Evolutionary conservation across 2,113 vertebrate species (phyloP).

Genomic region (Anseranas semipalmata): DNA sequence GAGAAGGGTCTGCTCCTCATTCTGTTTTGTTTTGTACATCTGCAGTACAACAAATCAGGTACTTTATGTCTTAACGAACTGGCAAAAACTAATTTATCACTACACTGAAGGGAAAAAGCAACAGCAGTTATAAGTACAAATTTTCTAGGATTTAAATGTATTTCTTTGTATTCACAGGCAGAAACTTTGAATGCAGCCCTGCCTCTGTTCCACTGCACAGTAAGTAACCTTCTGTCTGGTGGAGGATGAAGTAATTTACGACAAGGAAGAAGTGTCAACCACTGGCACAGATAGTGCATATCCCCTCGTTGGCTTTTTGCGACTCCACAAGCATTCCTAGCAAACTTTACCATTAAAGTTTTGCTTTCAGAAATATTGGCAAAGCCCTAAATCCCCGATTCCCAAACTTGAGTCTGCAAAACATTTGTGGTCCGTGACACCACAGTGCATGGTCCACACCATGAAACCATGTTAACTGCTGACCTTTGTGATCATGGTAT

Average conservation of each 20-base stretch:
- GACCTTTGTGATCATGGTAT: background rate
- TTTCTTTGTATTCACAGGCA: background rate
- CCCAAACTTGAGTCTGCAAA: constrained; percentile 11
- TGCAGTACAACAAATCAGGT: background rate
- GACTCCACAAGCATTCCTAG: background rate
- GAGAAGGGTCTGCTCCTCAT: background rate
- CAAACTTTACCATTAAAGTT: background rate
- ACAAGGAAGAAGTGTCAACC: background rate
- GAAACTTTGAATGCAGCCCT: background rate
- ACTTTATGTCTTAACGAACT: background rate
- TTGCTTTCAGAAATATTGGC: background rate
- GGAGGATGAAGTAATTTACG: background rate
- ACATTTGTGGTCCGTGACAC: background rate
- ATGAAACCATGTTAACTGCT: background rate
- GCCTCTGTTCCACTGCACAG: background rate
- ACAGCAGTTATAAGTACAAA: background rate
- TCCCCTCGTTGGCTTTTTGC: background rate
- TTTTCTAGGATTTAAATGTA: background rate
- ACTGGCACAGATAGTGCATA: background rate
- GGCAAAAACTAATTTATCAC: background rate
- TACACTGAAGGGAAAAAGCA: background rate
- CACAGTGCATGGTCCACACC: accelerated
- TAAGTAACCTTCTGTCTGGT: background rate
- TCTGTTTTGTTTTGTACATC: background rate
- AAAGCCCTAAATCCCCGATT: background rate